These are phyloP conservation scores for Hylomyscus alleni DNA, from an alignment of 2,797 vertebrate species.

Conservation along the genomic window DNA sequence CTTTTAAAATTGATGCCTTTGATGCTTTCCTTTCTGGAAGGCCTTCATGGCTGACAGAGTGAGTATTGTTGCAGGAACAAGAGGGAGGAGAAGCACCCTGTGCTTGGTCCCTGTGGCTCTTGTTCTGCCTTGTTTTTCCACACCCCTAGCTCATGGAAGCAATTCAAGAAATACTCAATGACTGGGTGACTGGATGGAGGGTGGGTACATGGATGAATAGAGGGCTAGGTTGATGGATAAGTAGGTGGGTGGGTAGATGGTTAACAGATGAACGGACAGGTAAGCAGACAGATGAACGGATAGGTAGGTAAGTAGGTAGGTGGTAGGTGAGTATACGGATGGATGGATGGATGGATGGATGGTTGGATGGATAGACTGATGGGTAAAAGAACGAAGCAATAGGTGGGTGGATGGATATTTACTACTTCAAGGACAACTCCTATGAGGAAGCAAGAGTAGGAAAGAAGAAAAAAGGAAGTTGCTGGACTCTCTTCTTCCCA, in stretches of 20 bases:
- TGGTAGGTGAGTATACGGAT: not conserved
- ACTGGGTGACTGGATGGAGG: not conserved
- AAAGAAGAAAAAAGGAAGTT: constrained; percentile 8
- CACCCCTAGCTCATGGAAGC: not conserved
- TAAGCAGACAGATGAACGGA: not conserved
- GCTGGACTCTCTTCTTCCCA: constrained; percentile 9
- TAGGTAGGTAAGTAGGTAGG: no score
- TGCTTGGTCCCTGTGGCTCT: not conserved
- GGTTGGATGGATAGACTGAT: not conserved
- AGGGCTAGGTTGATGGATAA: not conserved
- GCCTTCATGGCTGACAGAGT: not conserved
- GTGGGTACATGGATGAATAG: not conserved
- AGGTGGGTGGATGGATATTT: not conserved
- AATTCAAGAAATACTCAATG: not conserved
- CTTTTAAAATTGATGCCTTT: constrained; percentile 48
- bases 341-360: no score
- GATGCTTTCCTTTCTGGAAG: constrained; percentile 38
- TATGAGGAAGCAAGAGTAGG: constrained; percentile 13
- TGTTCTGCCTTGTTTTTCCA: not conserved
- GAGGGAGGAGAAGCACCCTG: not conserved
- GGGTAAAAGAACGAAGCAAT: no score
- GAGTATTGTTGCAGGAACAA: not conserved
- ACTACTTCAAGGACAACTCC: constrained; percentile 24
- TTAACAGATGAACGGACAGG: not conserved
- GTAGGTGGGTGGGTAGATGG: not conserved